Percentiles rank a stretch among this genome's conserved stretches.
phyloP scores from a whole-genome alignment of 2,888 invertebrate species.

The Ormyrus nitidulus region DNA sequence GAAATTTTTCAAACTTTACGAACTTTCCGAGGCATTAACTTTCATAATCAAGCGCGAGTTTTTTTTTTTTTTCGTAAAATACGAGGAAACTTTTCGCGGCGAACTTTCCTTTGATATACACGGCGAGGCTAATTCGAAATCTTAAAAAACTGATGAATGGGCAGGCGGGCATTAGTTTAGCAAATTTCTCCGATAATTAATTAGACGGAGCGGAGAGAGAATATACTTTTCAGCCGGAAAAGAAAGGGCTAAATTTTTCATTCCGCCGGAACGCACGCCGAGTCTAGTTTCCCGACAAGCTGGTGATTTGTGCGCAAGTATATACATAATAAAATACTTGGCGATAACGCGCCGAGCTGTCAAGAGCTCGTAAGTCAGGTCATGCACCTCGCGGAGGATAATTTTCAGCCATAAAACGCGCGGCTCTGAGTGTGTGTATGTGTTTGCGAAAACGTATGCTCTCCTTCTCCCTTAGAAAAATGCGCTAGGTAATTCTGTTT shows the following conservation, averaged over 20 bases:
- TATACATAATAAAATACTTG: constrained; percentile 43
- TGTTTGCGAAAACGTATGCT: background rate
- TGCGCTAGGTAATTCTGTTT: background rate
- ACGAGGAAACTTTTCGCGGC: background rate
- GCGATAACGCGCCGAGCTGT: constrained; percentile 32
- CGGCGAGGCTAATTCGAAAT: no score
- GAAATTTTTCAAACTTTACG: background rate
- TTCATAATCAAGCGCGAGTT: background rate
- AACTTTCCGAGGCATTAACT: background rate
- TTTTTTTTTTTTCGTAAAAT: background rate
- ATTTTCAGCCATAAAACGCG: constrained; percentile 35
- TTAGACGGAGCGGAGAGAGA: no score
- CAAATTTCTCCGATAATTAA: no score
- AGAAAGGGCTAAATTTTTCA: constrained; percentile 36
- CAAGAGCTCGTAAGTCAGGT: constrained; percentile 36
- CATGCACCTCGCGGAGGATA: constrained; percentile 33
- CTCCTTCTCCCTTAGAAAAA: background rate
- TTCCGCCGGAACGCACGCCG: background rate
- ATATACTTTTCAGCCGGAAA: background rate
- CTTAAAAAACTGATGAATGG: no score
- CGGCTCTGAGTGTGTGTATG: background rate
- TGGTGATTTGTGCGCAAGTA: constrained; percentile 25
- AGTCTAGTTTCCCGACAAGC: constrained; percentile 18
- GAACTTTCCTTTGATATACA: background rate
- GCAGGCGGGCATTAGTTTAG: no score